Evolutionary conservation across 2,888 invertebrate species (phyloP).

Genomic region (Lumbricus terrestris): DNA sequence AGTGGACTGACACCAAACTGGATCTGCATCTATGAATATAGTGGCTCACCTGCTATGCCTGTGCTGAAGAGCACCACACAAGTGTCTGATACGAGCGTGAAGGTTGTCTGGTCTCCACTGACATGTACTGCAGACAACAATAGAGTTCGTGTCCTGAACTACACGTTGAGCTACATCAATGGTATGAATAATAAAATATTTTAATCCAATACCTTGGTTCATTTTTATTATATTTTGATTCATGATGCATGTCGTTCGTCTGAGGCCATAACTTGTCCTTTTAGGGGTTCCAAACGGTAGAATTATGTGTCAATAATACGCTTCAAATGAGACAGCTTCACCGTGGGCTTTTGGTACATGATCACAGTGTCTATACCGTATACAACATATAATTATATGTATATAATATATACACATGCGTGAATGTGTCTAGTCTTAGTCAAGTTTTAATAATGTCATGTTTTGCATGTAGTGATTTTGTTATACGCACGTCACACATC

Average conservation of each 20-base stretch:
- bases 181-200: not conserved
- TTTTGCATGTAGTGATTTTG: no score
- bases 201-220: no score
- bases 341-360: no score
- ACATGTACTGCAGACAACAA: not conserved
- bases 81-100: not conserved
- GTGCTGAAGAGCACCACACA: not conserved
- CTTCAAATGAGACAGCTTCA: no score
- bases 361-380: no score
- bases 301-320: no score
- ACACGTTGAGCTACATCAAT: not conserved
- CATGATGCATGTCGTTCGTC: not conserved
- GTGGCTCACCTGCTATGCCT: not conserved
- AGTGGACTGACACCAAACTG: conserved; percentile 8
- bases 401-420: no score
- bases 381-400: no score
- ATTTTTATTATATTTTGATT: not conserved
- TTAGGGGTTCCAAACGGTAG: no score
- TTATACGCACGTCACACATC: no score
- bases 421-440: no score
- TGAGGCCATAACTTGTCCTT: not conserved
- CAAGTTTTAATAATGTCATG: no score
- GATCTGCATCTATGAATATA: conserved; percentile 6
- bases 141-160: not conserved
- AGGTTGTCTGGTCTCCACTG: not conserved